Percentiles rank a stretch among this genome's conserved stretches.
These are phyloP conservation scores for Dolichallabes microphthalmus DNA, from an alignment of 2,113 vertebrate species.

Conservation along the genomic window DNA sequence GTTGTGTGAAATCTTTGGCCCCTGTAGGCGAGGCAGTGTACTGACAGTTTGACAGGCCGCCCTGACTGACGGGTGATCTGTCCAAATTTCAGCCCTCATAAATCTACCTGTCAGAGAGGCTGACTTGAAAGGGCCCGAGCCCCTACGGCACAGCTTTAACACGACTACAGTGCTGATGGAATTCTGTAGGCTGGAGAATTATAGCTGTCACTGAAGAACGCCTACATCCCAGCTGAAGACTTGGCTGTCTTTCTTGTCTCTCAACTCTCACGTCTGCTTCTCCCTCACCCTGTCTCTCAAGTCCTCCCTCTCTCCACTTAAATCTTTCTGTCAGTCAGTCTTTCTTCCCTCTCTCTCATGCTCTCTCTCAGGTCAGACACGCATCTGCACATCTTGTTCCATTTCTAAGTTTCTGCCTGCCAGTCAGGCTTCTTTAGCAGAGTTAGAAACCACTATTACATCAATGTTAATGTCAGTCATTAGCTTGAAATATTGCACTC, in stretches of 20 bases:
- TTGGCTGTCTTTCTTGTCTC: slow-evolving; percentile 48
- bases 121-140: slow-evolving; percentile 86
- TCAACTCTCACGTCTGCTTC: slow-evolving; percentile 37
- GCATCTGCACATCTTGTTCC: slow-evolving; percentile 31
- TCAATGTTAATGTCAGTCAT: slow-evolving; percentile 39
- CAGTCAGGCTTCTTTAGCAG: slow-evolving; percentile 48
- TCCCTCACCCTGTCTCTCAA: slow-evolving; percentile 57
- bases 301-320: slow-evolving; percentile 43
- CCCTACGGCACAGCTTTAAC: slow-evolving; percentile 87
- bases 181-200: slow-evolving; percentile 90
- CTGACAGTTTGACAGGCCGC: slow-evolving; percentile 87
- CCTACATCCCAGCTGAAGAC: slow-evolving; percentile 87
- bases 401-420: slow-evolving; percentile 28
- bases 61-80: slow-evolving; percentile 92
- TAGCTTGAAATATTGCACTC: slow-evolving; percentile 28
- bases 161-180: slow-evolving; percentile 88
- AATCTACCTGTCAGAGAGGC: slow-evolving; percentile 92
- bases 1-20: slow-evolving; percentile 45
- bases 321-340: slow-evolving; percentile 47
- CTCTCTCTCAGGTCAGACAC: slow-evolving; percentile 48
- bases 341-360: slow-evolving; percentile 45
- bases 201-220: slow-evolving; percentile 92
- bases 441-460: slow-evolving; percentile 30
- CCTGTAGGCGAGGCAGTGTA: slow-evolving; percentile 46
- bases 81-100: slow-evolving; percentile 95